Evolutionary conservation across 2,888 invertebrate species (phyloP), one percentile per base, ranked within the genome.

Genomic region (Buathra laborator): DNA sequence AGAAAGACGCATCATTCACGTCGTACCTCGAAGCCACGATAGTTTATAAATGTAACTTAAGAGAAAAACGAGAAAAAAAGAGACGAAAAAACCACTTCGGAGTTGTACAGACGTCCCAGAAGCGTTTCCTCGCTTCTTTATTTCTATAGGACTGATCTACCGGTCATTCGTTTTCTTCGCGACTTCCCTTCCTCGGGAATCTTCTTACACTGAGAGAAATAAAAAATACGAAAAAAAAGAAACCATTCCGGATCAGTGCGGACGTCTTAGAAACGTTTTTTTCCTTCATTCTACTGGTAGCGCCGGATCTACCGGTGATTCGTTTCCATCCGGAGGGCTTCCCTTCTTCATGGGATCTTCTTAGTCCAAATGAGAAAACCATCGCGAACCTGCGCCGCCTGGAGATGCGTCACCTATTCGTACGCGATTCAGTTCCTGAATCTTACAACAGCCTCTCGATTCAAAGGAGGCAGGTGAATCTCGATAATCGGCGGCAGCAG

Each of bases 21-120:
- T 71, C 72, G 51, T 48, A 66, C 56, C 75, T 19, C 48, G 43
- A 46, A 71, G 75, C 56, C 10, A 43, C 48, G 81, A 77, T 76
- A 77, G 81, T 77, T 84, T 67, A 81, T 77, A 81, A 68, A 81
- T 68, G 68, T 80, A 19, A 64, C 76, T 76, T 14, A 43, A 51
- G 46, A 72, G 24, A 77, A 84, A 12, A 53, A 46, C 32, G 10
- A 59, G 80, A 51, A 76, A 80, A 83, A 81, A 78, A 85, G 66
- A 67, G 84, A 72, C 78, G 75, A 80, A 76, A 80, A 78, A 87
- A 48, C n/a, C 16, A n/a, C 56, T 19, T 56, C 19, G 70, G 56
- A 43, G 53, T 70, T 29, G 48, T 51, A 70, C 3, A n/a, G 48
- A 48, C 48, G 48, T 48, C 48, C 48, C 14, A 51, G 70, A n/a